A percentile compares a stretch with the other conserved stretches of the same genome.
phyloP scores from a whole-genome alignment of 2,888 invertebrate genomes.

The Spodoptera littoralis region DNA sequence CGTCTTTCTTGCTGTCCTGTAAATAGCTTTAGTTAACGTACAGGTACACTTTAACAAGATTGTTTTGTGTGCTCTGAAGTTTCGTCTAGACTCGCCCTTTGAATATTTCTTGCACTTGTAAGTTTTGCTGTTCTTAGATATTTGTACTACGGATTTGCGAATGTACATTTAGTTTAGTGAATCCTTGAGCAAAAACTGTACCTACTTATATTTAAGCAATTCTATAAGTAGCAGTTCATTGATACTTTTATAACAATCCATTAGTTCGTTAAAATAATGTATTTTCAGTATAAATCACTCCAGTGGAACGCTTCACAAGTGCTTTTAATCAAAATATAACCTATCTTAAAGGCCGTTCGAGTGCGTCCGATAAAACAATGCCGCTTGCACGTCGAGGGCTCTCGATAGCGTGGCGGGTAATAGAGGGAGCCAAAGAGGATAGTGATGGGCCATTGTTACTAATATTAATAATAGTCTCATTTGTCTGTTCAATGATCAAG shows the following conservation, averaged over 20 bases:
- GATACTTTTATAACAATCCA: too few species aligned
- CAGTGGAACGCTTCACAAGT: conserved; percentile 13
- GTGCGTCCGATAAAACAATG: conserved; percentile 72
- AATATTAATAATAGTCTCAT: conserved; percentile 30
- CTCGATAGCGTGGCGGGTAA: conserved; percentile 61
- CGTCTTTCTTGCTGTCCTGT: conserved; percentile 64
- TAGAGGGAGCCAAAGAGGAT: conserved; percentile 41
- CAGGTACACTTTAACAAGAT: conserved; percentile 57
- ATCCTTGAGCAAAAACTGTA: too few species aligned
- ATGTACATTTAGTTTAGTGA: not conserved
- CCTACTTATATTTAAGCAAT: too few species aligned
- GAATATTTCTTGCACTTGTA: conserved; percentile 46
- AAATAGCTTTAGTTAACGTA: conserved; percentile 66
- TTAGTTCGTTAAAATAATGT: not conserved
- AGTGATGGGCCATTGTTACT: conserved; percentile 34
- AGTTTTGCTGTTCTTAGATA: conserved; percentile 23
- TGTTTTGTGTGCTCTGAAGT: conserved; percentile 53
- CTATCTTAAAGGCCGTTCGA: conserved; percentile 54
- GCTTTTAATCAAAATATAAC: conserved; percentile 61
- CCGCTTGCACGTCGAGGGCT: conserved; percentile 61
- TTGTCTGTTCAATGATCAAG: conserved; percentile 19
- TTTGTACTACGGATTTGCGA: conserved; percentile 6
- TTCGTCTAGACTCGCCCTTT: conserved; percentile 32
- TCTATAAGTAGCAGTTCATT: too few species aligned
- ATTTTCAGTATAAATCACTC: conserved; percentile 28